phyloP scores from a whole-genome alignment of 2,888 invertebrate species.

The Macropis europaea region DNA sequence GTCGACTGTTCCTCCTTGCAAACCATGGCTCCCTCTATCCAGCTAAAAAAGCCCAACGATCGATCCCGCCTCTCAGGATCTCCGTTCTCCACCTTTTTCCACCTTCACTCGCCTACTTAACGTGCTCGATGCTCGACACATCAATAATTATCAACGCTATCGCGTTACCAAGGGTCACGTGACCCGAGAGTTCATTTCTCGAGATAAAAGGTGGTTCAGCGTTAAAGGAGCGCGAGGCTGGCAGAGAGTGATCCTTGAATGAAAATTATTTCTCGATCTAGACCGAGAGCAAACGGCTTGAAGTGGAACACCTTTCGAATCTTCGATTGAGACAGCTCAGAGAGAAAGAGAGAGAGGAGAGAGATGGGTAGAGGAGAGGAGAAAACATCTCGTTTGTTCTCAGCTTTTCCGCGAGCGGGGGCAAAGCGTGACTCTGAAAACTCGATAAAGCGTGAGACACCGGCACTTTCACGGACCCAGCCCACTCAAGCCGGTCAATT shows the following conservation, averaged over 20 bases:
- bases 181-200: too few species aligned
- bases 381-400: conserved; percentile 49
- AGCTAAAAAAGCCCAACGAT: too few species aligned
- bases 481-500: conserved; percentile 32
- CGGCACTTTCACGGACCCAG: conserved; percentile 17
- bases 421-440: conserved; percentile 49
- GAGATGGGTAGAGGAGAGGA: not conserved
- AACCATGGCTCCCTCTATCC: too few species aligned
- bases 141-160: not conserved
- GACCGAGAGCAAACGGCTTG: conserved; percentile 53
- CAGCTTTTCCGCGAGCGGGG: conserved; percentile 3
- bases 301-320: conserved; percentile 60
- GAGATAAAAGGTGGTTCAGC: conserved; percentile 22
- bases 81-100: too few species aligned
- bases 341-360: not conserved
- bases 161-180: conserved; percentile 14
- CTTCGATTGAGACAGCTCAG: conserved; percentile 28
- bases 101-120: too few species aligned
- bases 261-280: conserved; percentile 70
- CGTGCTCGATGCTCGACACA: too few species aligned
- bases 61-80: too few species aligned
- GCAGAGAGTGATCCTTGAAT: conserved; percentile 70
- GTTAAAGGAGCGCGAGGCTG: conserved; percentile 66
- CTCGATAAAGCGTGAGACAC: conserved; percentile 41
- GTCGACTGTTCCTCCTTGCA: too few species aligned